phyloP scores from a whole-genome alignment of 2,113 vertebrate species.

The Eclectus roratus region DNA sequence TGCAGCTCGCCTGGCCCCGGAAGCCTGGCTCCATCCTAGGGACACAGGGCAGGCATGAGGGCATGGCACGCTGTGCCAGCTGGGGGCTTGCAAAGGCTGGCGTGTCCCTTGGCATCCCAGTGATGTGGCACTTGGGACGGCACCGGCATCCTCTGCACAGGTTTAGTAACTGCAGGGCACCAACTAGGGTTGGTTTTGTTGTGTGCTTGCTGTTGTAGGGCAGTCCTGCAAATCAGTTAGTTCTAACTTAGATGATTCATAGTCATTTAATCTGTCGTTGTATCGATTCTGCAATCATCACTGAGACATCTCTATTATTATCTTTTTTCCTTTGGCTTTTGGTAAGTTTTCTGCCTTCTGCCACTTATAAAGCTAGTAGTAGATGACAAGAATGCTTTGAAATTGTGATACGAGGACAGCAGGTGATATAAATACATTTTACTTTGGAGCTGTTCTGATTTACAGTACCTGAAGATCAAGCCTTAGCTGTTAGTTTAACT shows the following conservation, averaged over 20 bases:
- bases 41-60: fast-evolving
- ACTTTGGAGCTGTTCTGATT: neutral
- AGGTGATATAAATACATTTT: neutral
- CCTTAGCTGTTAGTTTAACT: neutral
- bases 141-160: neutral
- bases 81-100: neutral
- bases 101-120: fast-evolving
- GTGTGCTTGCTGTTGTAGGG: neutral
- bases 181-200: neutral
- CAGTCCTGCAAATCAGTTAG: neutral
- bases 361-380: neutral
- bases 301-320: neutral
- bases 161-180: neutral
- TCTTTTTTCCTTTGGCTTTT: neutral
- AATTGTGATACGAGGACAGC: neutral
- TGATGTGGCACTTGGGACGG: neutral
- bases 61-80: fast-evolving
- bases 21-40: neutral
- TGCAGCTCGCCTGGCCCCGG: neutral
- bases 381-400: neutral
- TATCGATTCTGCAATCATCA: neutral
- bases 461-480: neutral
- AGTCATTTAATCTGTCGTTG: fast-evolving
- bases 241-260: neutral
- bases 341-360: neutral